Evolutionary conservation across 1,140 invertebrate genomes (phyloP), one percentile per base, ranked within the genome.

Genomic region (Ditylenchus dipsaci): DNA sequence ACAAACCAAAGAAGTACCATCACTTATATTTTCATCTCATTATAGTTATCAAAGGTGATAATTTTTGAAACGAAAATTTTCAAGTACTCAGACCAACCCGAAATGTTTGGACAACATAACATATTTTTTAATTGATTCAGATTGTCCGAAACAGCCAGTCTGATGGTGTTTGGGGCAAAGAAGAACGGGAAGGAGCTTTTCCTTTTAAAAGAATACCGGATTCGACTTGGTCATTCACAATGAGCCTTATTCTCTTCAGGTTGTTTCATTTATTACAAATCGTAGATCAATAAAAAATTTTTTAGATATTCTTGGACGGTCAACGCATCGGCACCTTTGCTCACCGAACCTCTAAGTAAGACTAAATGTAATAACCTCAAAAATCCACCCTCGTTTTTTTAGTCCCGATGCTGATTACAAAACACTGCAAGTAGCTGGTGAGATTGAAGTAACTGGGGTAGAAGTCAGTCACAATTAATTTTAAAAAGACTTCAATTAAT

Each of bases 221-320:
- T 80, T 82, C 67, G 77, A 83, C 70, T 42, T 81, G 15, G 76
- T 73, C 49, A 74, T 81, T 38, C 62, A 69, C 47, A 81, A 83
- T 61, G 79, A 80, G 58, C 78, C 78, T 23, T 82, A 74, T 66
- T 80, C 80, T 11, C 64, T 78, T 33, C 76, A 78, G 63, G 71
- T 74, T 23, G 3, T 21, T 61, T 61, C n/a, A 7, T 21, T 61
- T 61, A 43, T 1, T 8, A 43, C 29, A 7, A 33, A 3, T 7
- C 8, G 26, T 3, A 61, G 3, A 21, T 3, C 19, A 15, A 68
- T 77, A 29, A 62, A 75, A 63, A 49, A 13, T 15, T 57, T 42
- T 73, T 56, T 57, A 76, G 63, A 56, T 79, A 23, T 82, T 80
- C 74, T 65, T 81, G 38, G 71, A 81, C 59, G 72, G 71, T 15